Base-by-base conservation (phyloP, 2,113 vertebrate species). In the Planiliza haematocheilus region DNA sequence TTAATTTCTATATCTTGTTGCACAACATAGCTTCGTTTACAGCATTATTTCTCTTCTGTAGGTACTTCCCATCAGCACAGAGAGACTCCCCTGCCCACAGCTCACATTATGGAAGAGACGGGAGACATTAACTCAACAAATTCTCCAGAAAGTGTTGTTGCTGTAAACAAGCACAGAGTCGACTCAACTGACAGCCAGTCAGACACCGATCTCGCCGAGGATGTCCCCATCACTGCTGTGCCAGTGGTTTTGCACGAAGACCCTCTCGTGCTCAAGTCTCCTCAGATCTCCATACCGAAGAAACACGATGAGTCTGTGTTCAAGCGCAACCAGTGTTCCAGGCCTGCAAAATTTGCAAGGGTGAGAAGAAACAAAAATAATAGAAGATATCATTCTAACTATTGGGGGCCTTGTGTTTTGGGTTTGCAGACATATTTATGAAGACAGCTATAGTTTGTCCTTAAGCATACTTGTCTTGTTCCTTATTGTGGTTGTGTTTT, bases 271-370 rank as follows among this genome's bases (percentile, higher is more conserved):
- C 70, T 92, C 12, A 66, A 70, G 8, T 81, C 93, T 4, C 94
- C 94, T 1, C 60, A 56, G 4, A n/a, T 92, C 43, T 76, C 30
- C 0, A 80, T 95, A 45, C 93, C 93, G 0, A 92, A 88, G 77
- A 95, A 82, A 57, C 55, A 58, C 10, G 74, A 42, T 3, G 77
- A 48, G 2, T 0, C 10, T 38, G 30, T 77, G 21, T 72, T 64
- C 34, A 77, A 38, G 39, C n/a, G 63, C 2, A 85, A 42, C 7
- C 64, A 53, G 10, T 79, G 70, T 68, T 34, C 60, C 16, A 64
- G 77, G 2, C 21, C 2, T 4, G 36, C 14, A 1, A 1, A 1
- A 30, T 73, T 58, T 46, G 66, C 77, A 16, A 46, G 45, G 21
- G 93, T 94, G 70, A 92, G 91, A 90, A 20, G 34, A 65, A 7